Conservation (phyloP, 2,888 invertebrate species). For the Romanomermis culicivorax region DNA sequence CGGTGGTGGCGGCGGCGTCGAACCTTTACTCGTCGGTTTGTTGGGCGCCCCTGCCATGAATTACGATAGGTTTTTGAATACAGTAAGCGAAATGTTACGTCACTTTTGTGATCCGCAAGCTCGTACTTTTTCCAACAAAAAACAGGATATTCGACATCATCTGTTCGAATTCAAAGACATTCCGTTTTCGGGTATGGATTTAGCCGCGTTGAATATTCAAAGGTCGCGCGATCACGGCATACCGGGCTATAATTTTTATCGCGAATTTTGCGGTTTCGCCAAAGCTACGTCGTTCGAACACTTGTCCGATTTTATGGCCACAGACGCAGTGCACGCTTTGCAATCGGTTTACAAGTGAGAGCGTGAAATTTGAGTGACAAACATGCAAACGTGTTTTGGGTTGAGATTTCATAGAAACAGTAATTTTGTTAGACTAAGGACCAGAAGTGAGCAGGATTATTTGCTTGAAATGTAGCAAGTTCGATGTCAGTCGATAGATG, state of each 20-base stretch:
- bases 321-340: conserved; percentile 33
- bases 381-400: no score
- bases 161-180: conserved; percentile 67
- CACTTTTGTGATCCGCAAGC: no score
- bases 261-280: conserved; percentile 55
- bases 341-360: conserved; percentile 6
- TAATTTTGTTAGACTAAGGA: no score
- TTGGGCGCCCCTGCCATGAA: conserved; percentile 24
- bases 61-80: conserved; percentile 19
- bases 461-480: no score
- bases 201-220: conserved; percentile 72
- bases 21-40: conserved; percentile 26
- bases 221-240: conserved; percentile 66
- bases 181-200: conserved; percentile 74
- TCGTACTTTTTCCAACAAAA: background rate
- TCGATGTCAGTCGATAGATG: no score
- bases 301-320: conserved; percentile 46
- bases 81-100: conserved; percentile 3
- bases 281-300: conserved; percentile 65
- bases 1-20: conserved; percentile 27
- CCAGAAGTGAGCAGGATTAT: no score
- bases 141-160: conserved; percentile 40
- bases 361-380: background rate
- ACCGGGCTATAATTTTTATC: conserved; percentile 26
- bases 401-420: no score